Evolutionary conservation across 1,140 invertebrate species (phyloP), one percentile per base, ranked within the genome.

Genomic region (Drosophila teissieri): DNA sequence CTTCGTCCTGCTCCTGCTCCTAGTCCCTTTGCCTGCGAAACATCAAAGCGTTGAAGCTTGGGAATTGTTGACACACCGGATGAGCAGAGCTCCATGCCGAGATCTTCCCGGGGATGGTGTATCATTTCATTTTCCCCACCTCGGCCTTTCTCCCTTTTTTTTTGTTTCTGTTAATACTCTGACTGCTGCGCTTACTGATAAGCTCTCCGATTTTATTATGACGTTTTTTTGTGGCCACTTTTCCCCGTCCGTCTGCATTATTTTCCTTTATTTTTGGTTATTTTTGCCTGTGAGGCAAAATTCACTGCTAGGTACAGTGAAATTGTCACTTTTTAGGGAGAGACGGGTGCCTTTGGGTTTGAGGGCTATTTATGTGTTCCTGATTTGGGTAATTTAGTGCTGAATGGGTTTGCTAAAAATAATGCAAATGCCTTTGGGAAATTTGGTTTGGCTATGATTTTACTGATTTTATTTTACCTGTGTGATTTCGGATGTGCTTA

Each of bases 11-110:
- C 24, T n/a, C 22, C 14, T 15, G 6, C 17, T n/a, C n/a, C n/a
- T n/a, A n/a, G 19, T 49, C 39, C 34, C 31, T 46, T 24, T 31
- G 34, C 57, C 57, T 53, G 54, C 70, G 60, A 76, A 68, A 90
- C 88, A 86, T 90, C 88, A 90, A 90, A 90, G 88, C 82, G 88
- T 90, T 90, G 72, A 90, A 86, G 88, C 86, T 86, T 90, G 86
- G 76, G 77, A 90, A 90, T 90, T 90, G 88, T 90, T 90, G 82
- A 90, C 88, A 90, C 88, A 90, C 86, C 86, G 88, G 86, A 90
- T 90, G 77, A 90, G 74, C 82, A 84, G 49, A 77, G 57, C 74
- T 51, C 60, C 62, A n/a, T 42, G 39, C 65, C 44, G 36, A 77
- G 65, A 77, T 74, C 70, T 61, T 51, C 49, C 34, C 48, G 72